A percentile compares a stretch with the other conserved stretches of the same genome.
phyloP scores from a whole-genome alignment of 1,140 invertebrate genomes.

The Leptopilina boulardi region DNA sequence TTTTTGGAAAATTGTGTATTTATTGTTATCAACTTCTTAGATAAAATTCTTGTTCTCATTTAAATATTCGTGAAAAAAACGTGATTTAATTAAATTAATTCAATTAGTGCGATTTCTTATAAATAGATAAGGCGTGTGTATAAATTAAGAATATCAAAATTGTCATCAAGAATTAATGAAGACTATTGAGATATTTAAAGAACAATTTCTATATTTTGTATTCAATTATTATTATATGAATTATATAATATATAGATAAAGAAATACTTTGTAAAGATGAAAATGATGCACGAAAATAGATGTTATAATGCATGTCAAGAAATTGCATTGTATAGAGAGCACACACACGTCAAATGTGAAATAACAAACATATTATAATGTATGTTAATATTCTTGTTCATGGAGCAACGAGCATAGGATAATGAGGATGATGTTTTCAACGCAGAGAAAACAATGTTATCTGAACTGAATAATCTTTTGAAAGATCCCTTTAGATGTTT shows the following conservation, averaged over 20 bases:
- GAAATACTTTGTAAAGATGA: too few relatives aligned
- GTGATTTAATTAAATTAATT: not conserved
- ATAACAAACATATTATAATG: slow-evolving; percentile 5
- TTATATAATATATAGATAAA: too few relatives aligned
- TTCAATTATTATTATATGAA: too few relatives aligned
- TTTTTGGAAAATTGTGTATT: too few relatives aligned
- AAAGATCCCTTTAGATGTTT: slow-evolving; percentile 44
- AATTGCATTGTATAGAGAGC: too few relatives aligned
- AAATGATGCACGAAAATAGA: too few relatives aligned
- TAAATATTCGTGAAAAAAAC: not conserved
- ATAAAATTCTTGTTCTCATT: slow-evolving; percentile 4
- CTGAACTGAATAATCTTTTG: slow-evolving; percentile 44
- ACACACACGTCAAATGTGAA: not conserved
- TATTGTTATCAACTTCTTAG: not conserved
- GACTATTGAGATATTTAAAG: not conserved
- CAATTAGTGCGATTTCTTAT: slow-evolving; percentile 1
- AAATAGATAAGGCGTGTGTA: not conserved
- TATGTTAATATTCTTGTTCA: slow-evolving; percentile 4
- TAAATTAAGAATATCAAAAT: not conserved
- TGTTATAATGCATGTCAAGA: too few relatives aligned
- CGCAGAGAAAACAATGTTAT: slow-evolving; percentile 4
- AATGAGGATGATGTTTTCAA: slow-evolving; percentile 7
- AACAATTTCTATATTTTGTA: not conserved
- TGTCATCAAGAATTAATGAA: not conserved
- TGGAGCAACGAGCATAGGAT: not conserved